Evolutionary conservation across 1,140 invertebrate genomes (phyloP).

Genomic region (Antheraea pernyi): DNA sequence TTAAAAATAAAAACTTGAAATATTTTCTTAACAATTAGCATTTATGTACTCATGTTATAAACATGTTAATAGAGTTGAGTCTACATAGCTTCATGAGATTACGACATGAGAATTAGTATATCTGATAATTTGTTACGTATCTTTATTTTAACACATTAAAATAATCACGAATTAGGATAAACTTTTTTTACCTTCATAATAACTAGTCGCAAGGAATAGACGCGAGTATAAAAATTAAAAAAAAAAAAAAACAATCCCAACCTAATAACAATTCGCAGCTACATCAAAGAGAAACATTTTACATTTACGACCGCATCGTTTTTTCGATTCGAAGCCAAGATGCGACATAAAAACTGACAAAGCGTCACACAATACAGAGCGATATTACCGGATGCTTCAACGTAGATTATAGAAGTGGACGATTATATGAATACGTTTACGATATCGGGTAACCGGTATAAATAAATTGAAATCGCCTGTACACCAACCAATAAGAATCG

Average conservation of each 20-base stretch:
- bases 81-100: not conserved
- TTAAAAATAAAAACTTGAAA: not conserved
- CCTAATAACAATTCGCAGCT: not conserved
- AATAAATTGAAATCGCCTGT: slow-evolving; percentile 2
- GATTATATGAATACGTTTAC: slow-evolving; percentile 6
- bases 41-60: not conserved
- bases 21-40: not conserved
- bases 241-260: not conserved
- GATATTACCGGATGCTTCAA: not conserved
- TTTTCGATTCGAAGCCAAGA: not conserved
- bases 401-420: slow-evolving; percentile 2
- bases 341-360: not conserved
- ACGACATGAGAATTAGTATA: not conserved
- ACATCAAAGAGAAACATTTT: slow-evolving; percentile 3
- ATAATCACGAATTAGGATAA: no score
- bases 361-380: not conserved
- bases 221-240: no score
- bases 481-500: not conserved
- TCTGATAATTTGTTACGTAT: not conserved
- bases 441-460: slow-evolving; percentile 6
- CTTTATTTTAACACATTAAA: no score
- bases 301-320: not conserved
- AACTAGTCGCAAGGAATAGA: no score
- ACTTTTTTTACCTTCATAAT: no score
- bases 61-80: not conserved